phyloP scores from a whole-genome alignment of 2,797 vertebrate species.

The Mormyrops boulengeri region DNA sequence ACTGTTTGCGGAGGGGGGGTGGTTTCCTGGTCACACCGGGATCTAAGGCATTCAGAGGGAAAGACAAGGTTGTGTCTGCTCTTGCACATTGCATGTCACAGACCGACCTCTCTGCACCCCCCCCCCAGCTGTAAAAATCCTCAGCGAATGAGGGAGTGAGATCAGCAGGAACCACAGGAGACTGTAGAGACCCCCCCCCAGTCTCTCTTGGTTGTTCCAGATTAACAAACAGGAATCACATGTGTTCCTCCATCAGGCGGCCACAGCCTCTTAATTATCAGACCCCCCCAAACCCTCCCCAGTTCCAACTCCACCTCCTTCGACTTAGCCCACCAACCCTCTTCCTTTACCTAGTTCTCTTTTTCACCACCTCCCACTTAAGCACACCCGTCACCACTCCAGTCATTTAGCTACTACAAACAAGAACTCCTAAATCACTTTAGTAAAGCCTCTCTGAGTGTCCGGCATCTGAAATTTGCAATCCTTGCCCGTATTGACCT shows the following conservation, averaged over 20 bases:
- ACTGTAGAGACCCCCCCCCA: background rate
- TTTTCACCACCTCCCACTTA: background rate
- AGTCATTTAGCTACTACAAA: background rate
- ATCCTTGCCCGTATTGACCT: background rate
- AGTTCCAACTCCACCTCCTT: background rate
- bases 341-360: background rate
- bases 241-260: slow-evolving; percentile 19
- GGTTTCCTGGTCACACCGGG: background rate
- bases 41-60: background rate
- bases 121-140: background rate
- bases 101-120: background rate
- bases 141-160: background rate
- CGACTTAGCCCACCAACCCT: background rate
- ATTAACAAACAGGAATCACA: slow-evolving; percentile 25
- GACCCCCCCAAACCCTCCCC: background rate
- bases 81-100: background rate
- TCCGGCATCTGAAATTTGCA: background rate
- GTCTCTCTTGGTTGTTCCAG: background rate
- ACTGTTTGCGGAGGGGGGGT: background rate
- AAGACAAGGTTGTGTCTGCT: background rate
- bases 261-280: background rate
- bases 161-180: background rate
- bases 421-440: background rate
- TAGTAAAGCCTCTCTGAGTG: background rate
- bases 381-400: background rate